A percentile compares a stretch with the other conserved stretches of the same genome.
These are phyloP conservation scores for Nestor notabilis DNA, from an alignment of 2,113 vertebrate species.

Conservation along the genomic window DNA sequence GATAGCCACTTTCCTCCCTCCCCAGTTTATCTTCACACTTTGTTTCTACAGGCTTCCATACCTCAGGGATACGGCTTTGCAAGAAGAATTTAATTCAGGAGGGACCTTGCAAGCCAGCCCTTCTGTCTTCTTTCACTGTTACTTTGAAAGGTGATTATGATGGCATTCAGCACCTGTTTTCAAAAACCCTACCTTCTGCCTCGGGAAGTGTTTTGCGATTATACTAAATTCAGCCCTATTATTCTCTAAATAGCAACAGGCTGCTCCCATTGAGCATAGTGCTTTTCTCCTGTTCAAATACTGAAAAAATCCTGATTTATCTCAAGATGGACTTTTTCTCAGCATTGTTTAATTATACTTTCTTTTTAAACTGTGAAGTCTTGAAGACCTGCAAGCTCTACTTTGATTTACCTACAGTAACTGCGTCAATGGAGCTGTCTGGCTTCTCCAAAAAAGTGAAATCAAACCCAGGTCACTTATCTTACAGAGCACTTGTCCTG, in stretches of 20 bases:
- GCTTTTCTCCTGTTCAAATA: background rate
- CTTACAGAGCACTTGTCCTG: background rate
- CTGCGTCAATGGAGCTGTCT: background rate
- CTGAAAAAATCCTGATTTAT: background rate
- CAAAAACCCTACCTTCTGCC: background rate
- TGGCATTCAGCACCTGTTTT: background rate
- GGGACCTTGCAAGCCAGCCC: background rate
- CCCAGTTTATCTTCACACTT: background rate
- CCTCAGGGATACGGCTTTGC: background rate
- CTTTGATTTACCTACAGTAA: background rate
- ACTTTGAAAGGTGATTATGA: background rate
- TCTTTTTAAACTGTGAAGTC: background rate
- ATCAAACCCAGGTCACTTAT: background rate
- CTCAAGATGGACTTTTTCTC: background rate
- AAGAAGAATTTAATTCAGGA: background rate
- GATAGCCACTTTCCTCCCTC: background rate
- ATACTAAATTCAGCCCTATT: background rate
- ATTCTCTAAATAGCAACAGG: background rate
- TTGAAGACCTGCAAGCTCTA: background rate
- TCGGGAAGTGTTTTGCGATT: background rate
- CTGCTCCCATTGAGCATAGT: background rate
- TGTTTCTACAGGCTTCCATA: background rate
- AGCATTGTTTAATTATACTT: background rate
- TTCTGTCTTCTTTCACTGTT: background rate
- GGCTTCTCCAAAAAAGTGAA: background rate